Percentiles rank a stretch among this genome's conserved stretches.
Evolutionary conservation across 2,797 vertebrate genomes (phyloP).

Genomic region (Pangasius krempfi): DNA sequence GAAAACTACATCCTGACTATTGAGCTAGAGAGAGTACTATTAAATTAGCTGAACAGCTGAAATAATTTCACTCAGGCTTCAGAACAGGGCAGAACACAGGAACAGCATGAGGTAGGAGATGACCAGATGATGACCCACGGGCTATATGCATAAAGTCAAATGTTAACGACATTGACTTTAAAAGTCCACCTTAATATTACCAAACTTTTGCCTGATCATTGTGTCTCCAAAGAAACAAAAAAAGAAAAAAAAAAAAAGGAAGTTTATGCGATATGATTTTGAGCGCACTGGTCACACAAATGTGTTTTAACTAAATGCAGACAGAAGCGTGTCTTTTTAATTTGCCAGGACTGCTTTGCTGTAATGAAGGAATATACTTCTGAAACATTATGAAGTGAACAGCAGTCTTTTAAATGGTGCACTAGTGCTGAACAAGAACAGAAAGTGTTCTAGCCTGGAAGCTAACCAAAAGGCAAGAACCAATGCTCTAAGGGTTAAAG

Average conservation of each 20-base stretch:
- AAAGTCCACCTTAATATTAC: not conserved
- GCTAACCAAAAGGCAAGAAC: no score
- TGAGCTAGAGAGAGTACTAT: not conserved
- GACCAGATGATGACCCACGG: not conserved
- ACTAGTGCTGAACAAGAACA: not conserved
- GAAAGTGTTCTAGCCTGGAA: not conserved
- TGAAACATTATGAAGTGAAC: not conserved
- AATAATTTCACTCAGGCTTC: not conserved
- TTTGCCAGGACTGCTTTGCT: not conserved
- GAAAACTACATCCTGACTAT: not conserved
- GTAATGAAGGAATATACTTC: not conserved
- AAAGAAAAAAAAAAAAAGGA: not conserved
- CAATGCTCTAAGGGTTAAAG: no score
- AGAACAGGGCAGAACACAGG: not conserved
- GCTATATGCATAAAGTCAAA: not conserved
- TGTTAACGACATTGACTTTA: no score
- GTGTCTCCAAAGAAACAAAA: not conserved
- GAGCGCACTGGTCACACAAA: not conserved
- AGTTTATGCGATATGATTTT: not conserved
- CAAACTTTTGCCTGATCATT: not conserved
- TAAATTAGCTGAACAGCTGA: not conserved
- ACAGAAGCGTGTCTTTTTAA: not conserved
- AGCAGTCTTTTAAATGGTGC: not conserved
- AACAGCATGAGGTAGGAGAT: not conserved
- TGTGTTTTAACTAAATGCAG: not conserved